These are phyloP conservation scores for Drosophila yooni DNA, from an alignment of 2,888 invertebrate genomes.

Conservation along the genomic window DNA sequence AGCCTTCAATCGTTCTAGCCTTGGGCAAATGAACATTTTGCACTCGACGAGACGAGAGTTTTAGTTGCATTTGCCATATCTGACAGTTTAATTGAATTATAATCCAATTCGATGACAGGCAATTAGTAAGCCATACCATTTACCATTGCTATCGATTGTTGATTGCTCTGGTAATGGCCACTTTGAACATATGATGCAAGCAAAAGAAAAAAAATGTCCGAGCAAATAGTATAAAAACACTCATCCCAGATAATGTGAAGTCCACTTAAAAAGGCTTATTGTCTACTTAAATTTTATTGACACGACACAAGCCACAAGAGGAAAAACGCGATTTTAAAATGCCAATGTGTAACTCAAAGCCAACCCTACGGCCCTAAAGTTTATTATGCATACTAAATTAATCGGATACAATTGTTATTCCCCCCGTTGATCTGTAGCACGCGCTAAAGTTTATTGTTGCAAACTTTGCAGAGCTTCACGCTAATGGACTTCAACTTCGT, in stretches of 20 bases:
- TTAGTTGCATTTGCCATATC: slow-evolving; percentile 47
- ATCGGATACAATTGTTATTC: slow-evolving; percentile 1
- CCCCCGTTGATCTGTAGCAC: slow-evolving; percentile 3
- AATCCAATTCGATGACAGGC: slow-evolving; percentile 60
- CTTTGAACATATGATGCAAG: not conserved
- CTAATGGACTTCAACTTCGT: slow-evolving; percentile 10
- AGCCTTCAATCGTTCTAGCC: slow-evolving; percentile 46
- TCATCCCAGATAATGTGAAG: not conserved
- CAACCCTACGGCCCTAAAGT: not conserved
- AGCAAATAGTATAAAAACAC: not conserved
- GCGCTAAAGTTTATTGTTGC: slow-evolving; percentile 24
- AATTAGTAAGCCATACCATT: slow-evolving; percentile 51
- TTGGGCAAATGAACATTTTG: slow-evolving; percentile 38
- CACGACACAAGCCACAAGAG: not conserved
- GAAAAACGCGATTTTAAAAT: not conserved
- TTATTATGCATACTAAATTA: slow-evolving; percentile 2
- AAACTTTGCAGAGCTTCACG: slow-evolving; percentile 23
- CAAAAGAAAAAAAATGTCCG: not conserved
- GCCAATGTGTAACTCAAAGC: not conserved
- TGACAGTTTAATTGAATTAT: slow-evolving; percentile 58
- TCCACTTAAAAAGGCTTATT: not conserved
- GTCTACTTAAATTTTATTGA: not conserved
- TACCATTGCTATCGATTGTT: slow-evolving; percentile 23
- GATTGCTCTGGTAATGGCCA: slow-evolving; percentile 5
- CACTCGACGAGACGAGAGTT: slow-evolving; percentile 20